Evolutionary conservation across 2,888 invertebrate species (phyloP), one percentile per base, ranked within the genome.

Genomic region (Dynastes hyllus): DNA sequence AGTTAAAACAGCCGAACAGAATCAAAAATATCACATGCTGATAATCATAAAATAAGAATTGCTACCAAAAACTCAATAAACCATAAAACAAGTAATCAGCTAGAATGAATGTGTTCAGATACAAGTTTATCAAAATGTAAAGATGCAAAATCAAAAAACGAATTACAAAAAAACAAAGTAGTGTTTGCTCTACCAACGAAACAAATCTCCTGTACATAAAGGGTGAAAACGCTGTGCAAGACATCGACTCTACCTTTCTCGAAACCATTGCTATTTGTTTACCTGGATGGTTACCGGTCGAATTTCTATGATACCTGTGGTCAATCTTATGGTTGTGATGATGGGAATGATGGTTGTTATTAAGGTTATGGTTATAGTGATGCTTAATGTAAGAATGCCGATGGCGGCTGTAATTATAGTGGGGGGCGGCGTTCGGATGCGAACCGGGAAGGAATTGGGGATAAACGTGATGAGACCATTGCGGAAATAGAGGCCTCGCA

Each of bases 401-500:
- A 86, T 89, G 88, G 32, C 87, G 87, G 82, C 87, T 85, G 81
- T 88, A 87, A 81, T 87, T 89, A 85, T 90, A 90, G 87, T 91
- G 91, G 84, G 90, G 89, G 85, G 90, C 90, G 85, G 93, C 92
- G 88, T 92, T 93, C 86, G 95, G 95, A 91, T 96, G 96, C 90
- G 95, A 94, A 89, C 95, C 96, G 87, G 96, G 96, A 90, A 97
- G 93, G 92, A 96, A 97, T 92, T 97, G 96, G 86, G 97, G 96
- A 91, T 96, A 96, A 88, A 97, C 96, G 92, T 96, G 96, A 91
- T 96, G 96, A 86, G 96, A 96, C 96, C 97, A 97, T 92, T 97
- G 96, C 85, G 96, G 96, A 91, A 97, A 97, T 89, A 96, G 92
- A 86, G 96, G 96, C 88, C 96, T 93, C 87, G 94, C 93, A 89